Evolutionary conservation across 2,888 invertebrate species (phyloP).

Genomic region (Drosophila crucigera): DNA sequence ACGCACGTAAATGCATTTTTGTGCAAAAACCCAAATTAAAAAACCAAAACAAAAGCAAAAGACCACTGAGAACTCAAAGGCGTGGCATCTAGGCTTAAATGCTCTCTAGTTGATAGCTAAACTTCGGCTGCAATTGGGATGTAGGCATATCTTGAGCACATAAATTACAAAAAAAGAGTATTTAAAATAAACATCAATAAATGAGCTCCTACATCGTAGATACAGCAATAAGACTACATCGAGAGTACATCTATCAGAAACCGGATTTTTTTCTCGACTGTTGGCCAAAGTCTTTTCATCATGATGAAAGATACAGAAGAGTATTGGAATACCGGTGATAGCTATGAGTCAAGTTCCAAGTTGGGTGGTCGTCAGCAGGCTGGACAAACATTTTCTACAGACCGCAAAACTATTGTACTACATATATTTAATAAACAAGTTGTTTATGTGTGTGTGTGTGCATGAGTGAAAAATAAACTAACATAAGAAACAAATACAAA

Average conservation of each 20-base stretch:
- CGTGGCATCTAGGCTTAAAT: constrained; percentile 18
- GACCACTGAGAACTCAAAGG: not conserved
- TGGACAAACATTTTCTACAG: constrained; percentile 50
- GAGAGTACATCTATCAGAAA: not conserved
- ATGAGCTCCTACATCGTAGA: not conserved
- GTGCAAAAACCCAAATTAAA: constrained; percentile 52
- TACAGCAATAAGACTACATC: not conserved
- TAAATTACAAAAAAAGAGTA: not conserved
- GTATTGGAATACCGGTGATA: constrained; percentile 15
- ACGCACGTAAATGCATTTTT: constrained; percentile 75
- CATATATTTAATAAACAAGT: constrained; percentile 73
- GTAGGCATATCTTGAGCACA: not conserved
- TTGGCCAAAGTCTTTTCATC: not conserved
- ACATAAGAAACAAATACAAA: constrained; percentile 31
- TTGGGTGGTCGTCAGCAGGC: constrained; percentile 25
- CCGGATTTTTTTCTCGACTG: not conserved
- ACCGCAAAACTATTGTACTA: constrained; percentile 69
- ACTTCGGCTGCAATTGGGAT: not conserved
- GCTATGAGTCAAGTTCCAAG: not conserved
- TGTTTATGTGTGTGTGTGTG: constrained; percentile 36
- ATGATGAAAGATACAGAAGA: not conserved
- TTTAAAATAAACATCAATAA: not conserved
- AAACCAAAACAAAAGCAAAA: constrained; percentile 32
- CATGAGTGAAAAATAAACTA: constrained; percentile 39
- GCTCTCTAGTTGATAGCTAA: constrained; percentile 26